phyloP scores from a whole-genome alignment of 2,888 invertebrate genomes.

The Norana najaformis region DNA sequence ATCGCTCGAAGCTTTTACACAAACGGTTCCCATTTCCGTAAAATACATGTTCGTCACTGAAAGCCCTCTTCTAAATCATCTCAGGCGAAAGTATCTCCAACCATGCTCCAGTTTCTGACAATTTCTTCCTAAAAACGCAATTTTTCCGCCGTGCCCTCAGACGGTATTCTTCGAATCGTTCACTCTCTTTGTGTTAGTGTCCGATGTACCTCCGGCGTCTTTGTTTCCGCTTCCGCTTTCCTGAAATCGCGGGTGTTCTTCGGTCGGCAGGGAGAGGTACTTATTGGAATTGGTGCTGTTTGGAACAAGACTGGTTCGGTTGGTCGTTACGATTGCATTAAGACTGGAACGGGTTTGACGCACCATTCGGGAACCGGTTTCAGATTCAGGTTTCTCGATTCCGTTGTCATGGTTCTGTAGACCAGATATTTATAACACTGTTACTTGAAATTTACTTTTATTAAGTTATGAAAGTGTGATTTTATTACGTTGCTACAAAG shows the following conservation, averaged over 20 bases:
- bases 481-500: not conserved
- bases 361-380: not conserved
- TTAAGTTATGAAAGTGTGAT: too few species aligned
- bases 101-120: not conserved
- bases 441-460: not conserved
- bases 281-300: constrained; percentile 13
- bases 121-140: too few species aligned
- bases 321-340: not conserved
- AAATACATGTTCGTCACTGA: not conserved
- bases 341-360: constrained; percentile 8
- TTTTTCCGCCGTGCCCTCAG: not conserved
- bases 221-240: not conserved
- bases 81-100: not conserved
- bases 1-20: not conserved
- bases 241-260: not conserved
- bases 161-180: not conserved
- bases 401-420: not conserved
- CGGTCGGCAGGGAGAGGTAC: not conserved
- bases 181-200: not conserved
- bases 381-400: not conserved
- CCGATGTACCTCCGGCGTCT: not conserved
- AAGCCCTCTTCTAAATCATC: not conserved
- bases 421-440: not conserved
- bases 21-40: not conserved
- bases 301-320: not conserved